phyloP scores from a whole-genome alignment of 2,113 vertebrate species.

The Cyprinodon tularosa region DNA sequence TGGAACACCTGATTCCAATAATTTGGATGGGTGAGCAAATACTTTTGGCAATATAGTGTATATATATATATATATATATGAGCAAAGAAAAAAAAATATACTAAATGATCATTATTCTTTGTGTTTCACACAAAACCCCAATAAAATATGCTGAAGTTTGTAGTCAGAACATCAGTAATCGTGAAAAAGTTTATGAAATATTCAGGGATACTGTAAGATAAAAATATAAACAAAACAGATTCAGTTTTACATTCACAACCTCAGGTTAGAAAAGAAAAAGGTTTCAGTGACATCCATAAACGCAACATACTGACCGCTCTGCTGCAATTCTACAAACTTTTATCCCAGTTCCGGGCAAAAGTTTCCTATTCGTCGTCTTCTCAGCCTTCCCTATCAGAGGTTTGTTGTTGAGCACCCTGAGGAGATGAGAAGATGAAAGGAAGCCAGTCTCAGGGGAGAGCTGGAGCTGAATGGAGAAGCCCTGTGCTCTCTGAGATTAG shows the following conservation, averaged over 20 bases:
- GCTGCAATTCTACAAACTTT: conserved; percentile 23
- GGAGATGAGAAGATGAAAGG: conserved; percentile 77
- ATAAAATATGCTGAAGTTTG: neutral
- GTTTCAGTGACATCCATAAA: conserved; percentile 43
- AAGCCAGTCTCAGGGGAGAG: conserved; percentile 66
- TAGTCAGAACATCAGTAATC: neutral
- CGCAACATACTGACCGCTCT: conserved; percentile 48
- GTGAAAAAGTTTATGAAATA: neutral
- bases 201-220: neutral
- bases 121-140: neutral
- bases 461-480: conserved; percentile 51
- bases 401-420: conserved; percentile 71
- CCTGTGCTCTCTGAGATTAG: conserved; percentile 39
- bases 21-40: too few relatives aligned
- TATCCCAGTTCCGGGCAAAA: conserved; percentile 35
- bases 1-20: too few relatives aligned
- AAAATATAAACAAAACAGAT: neutral
- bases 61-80: too few relatives aligned
- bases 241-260: conserved; percentile 27
- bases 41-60: too few relatives aligned
- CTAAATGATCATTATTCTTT: neutral
- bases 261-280: conserved; percentile 21
- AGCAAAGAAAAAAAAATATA: too few relatives aligned
- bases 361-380: conserved; percentile 29
- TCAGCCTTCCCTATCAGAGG: conserved; percentile 31